Base-by-base conservation (phyloP, 2,797 vertebrate genomes). In the Danio tinwini region DNA sequence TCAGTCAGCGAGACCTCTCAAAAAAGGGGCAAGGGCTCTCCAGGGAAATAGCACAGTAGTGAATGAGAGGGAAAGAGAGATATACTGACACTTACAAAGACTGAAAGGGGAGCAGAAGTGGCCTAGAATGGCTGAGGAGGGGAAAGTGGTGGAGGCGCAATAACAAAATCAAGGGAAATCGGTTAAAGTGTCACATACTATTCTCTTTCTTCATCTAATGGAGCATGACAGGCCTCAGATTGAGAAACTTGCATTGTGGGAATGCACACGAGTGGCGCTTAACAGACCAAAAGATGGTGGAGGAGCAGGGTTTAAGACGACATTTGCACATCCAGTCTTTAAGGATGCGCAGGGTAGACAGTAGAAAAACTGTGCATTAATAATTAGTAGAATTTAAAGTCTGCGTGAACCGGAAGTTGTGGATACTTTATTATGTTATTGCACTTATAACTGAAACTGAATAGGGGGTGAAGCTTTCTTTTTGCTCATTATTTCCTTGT, bases 1-100 rank as follows among this genome's bases (percentile, higher is more conserved):
- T 62, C 75, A 58, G 82, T 81, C 79, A 83, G 82, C 82, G 71
- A 71, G 73, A 81, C 56, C 69, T 76, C 69, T 77, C 50, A 1
- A 40, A 74, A 29, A 21, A 63, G 59, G 81, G 74, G 50, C 74
- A 55, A 77, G 63, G 11, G 52, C 74, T 67, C 74, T 76, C 52
- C 42, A 58, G 44, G 55, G 72, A 74, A 69, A 78, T 37, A n/a
- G 45, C 56, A 80, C 55, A 70, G 29, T 56, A 62, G 17, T 16
- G 62, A 64, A 67, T 53, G 53, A 82, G 68, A 58, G 17, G 7
- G 16, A 42, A 17, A 45, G 61, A 13, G 49, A 45, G 68, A 72
- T 16, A 53, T 17, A 40, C 19, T 50, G 53, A 74, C 49, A 70
- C 47, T 16, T 7, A 49, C 7, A 52, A 13, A 62, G 8, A 7